Evolutionary conservation across 2,888 invertebrate species (phyloP).

Genomic region (Phragmatobia fuliginosa): DNA sequence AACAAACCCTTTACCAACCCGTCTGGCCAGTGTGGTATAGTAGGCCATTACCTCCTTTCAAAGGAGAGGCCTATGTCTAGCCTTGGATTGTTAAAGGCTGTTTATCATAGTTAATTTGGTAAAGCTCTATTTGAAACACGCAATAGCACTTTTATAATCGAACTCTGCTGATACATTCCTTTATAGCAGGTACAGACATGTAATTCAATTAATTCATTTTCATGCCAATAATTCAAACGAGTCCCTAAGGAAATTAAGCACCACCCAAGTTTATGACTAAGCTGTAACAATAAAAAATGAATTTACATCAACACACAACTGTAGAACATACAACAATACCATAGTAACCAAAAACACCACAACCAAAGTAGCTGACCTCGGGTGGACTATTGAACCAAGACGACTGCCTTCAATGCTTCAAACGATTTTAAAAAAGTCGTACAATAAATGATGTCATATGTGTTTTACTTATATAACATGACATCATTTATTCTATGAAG

Average conservation of each 20-base stretch:
- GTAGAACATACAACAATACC: constrained; percentile 21
- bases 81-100: too few species aligned
- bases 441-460: neutral
- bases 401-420: constrained; percentile 2
- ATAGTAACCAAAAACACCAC: constrained; percentile 48
- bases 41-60: too few species aligned
- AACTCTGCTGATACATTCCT: neutral
- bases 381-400: constrained; percentile 50
- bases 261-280: neutral
- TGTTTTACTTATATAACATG: neutral
- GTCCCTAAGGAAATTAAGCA: constrained; percentile 8
- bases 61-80: too few species aligned
- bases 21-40: too few species aligned
- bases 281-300: constrained; percentile 2
- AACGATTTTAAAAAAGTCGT: neutral
- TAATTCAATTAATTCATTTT: neutral
- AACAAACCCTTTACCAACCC: too few species aligned
- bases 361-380: constrained; percentile 44
- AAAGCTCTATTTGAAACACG: neutral
- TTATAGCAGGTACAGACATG: neutral
- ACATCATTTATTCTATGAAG: neutral
- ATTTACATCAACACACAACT: neutral
- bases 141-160: neutral
- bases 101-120: too few species aligned
- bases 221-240: neutral